Evolutionary conservation across 1,140 invertebrate species (phyloP).

Genomic region (Dolichoris vasculosae): DNA sequence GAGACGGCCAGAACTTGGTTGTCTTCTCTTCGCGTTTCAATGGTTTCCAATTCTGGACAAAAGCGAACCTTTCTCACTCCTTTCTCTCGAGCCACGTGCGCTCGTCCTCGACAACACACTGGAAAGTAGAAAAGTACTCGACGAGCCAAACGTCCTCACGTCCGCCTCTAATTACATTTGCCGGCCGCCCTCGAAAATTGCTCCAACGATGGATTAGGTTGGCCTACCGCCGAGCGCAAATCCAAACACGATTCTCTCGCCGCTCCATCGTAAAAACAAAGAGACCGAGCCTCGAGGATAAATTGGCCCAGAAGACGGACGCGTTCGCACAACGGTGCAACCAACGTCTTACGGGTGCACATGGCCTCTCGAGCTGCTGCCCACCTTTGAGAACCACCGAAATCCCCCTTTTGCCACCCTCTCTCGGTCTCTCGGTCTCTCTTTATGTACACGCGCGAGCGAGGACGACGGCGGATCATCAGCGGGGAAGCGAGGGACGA

Average conservation of each 20-base stretch:
- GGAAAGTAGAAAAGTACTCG: too few relatives aligned
- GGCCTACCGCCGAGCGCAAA: neutral
- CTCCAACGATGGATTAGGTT: neutral
- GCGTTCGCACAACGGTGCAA: neutral
- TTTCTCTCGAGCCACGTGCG: too few relatives aligned
- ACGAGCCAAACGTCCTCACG: too few relatives aligned
- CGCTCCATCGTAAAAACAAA: neutral
- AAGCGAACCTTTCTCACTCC: too few relatives aligned
- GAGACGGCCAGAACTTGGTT: too few relatives aligned
- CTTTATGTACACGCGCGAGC: neutral
- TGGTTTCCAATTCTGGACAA: too few relatives aligned
- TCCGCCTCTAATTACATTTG: too few relatives aligned
- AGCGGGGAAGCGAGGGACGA: neutral
- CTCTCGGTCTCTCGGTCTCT: neutral
- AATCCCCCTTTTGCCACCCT: neutral
- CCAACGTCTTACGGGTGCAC: neutral
- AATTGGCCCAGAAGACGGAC: neutral
- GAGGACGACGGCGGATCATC: neutral
- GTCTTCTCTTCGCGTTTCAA: too few relatives aligned
- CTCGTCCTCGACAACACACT: too few relatives aligned
- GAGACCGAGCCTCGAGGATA: too few relatives aligned
- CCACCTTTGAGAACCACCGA: neutral
- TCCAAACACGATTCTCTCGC: neutral
- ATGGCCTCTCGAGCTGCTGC: neutral
- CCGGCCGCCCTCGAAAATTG: neutral